Evolutionary conservation across 1,140 invertebrate species (phyloP).

Genomic region (Cotesia vestalis): DNA sequence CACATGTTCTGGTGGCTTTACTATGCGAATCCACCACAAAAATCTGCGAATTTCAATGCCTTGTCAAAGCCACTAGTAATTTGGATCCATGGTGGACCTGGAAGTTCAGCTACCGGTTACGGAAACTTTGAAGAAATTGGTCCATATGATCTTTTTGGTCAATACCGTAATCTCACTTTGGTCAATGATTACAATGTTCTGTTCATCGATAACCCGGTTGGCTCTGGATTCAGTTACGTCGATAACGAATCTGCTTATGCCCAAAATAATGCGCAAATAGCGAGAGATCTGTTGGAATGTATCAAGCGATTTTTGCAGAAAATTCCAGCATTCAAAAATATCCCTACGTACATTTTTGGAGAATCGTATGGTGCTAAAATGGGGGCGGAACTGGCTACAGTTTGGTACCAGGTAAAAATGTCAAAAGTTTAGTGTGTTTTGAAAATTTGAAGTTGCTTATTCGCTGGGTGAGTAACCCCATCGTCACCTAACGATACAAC

Average conservation of each 20-base stretch:
- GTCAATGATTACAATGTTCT: conserved; percentile 81
- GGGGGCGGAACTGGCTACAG: conserved; percentile 78
- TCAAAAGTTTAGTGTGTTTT: conserved; percentile 33
- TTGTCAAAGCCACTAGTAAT: conserved; percentile 76
- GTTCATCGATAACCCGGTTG: conserved; percentile 90
- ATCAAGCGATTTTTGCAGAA: conserved; percentile 72
- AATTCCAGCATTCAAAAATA: conserved; percentile 73
- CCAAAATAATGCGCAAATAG: conserved; percentile 78
- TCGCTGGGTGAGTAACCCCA: no score
- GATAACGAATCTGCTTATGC: conserved; percentile 67
- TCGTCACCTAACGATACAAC: no score
- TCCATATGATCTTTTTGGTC: conserved; percentile 72
- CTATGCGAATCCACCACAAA: conserved; percentile 55
- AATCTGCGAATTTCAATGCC: conserved; percentile 48
- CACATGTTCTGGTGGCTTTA: conserved; percentile 88
- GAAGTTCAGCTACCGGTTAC: conserved; percentile 77
- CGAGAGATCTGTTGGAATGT: conserved; percentile 77
- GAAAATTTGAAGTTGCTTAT: neutral
- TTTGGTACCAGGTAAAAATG: conserved; percentile 69
- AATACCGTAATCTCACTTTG: conserved; percentile 79
- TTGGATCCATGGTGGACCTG: conserved; percentile 83
- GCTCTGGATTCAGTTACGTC: conserved; percentile 85
- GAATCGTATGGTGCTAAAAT: conserved; percentile 93
- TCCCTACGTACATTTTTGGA: conserved; percentile 82
- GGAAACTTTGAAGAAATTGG: conserved; percentile 84